Evolutionary conservation across 2,797 vertebrate species (phyloP).

Genomic region (Rhinella marina): DNA sequence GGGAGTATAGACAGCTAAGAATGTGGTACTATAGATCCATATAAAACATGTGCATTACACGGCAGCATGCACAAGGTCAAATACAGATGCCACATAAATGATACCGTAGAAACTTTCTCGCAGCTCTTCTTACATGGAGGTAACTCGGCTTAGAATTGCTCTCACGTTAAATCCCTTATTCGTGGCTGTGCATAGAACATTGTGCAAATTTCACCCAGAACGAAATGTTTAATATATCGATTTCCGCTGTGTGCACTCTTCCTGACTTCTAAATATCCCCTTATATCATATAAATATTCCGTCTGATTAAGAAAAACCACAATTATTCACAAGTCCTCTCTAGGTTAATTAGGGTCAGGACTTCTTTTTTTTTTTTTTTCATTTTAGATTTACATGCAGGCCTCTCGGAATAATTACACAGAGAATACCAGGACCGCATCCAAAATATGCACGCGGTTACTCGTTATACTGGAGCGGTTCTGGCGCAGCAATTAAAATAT

Average conservation of each 20-base stretch:
- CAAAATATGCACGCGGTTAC: conserved; percentile 14
- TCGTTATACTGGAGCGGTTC: not conserved
- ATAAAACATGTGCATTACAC: not conserved
- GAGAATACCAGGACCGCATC: conserved; percentile 3
- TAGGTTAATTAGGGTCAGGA: conserved; percentile 35
- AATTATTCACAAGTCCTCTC: not conserved
- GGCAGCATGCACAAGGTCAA: not conserved
- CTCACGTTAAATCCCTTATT: conserved; percentile 19
- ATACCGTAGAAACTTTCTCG: not conserved
- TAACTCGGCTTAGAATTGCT: not conserved
- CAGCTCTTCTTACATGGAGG: not conserved
- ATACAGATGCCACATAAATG: not conserved
- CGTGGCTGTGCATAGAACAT: conserved; percentile 26
- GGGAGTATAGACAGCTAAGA: not conserved
- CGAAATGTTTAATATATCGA: conserved; percentile 31
- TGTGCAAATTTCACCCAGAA: not conserved
- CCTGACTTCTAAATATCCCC: not conserved
- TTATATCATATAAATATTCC: conserved; percentile 24
- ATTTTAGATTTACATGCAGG: conserved; percentile 14
- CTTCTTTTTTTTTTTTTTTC: conserved; percentile 22
- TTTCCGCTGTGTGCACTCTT: not conserved
- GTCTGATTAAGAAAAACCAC: conserved; percentile 29
- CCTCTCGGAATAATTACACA: conserved; percentile 22
- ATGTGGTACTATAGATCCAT: not conserved
- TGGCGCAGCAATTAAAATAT: conserved; percentile 31